Evolutionary conservation across 2,888 invertebrate species (phyloP).

Genomic region (Micropterix aruncella): DNA sequence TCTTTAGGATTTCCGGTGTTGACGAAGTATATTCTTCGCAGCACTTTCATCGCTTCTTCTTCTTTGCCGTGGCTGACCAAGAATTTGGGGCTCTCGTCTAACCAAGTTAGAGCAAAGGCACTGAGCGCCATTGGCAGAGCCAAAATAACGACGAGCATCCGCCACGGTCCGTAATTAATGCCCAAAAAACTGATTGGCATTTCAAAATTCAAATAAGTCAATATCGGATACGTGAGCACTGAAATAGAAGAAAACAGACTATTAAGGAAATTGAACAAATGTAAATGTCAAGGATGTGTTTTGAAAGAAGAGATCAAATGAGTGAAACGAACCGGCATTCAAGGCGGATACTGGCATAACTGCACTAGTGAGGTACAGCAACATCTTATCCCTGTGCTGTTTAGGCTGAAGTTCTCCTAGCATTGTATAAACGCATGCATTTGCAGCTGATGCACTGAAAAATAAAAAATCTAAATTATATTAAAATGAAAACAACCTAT

Average conservation of each 20-base stretch:
- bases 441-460: slow-evolving; percentile 30
- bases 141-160: slow-evolving; percentile 45
- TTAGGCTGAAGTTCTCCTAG: slow-evolving; percentile 40
- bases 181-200: slow-evolving; percentile 22
- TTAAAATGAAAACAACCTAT: too few species aligned
- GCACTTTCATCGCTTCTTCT: slow-evolving; percentile 33
- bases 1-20: slow-evolving; percentile 8
- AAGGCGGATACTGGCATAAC: slow-evolving; percentile 24
- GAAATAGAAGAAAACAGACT: too few species aligned
- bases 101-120: slow-evolving; percentile 33
- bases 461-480: too few species aligned
- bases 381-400: slow-evolving; percentile 27
- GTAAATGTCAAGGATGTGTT: too few species aligned
- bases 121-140: slow-evolving; percentile 34
- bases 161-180: slow-evolving; percentile 51
- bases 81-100: slow-evolving; percentile 58
- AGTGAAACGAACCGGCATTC: slow-evolving; percentile 27
- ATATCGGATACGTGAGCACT: slow-evolving; percentile 51
- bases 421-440: slow-evolving; percentile 42
- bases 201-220: slow-evolving; percentile 34
- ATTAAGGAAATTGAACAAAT: too few species aligned
- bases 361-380: slow-evolving; percentile 32
- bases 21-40: slow-evolving; percentile 31
- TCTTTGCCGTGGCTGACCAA: slow-evolving; percentile 36
- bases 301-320: neutral